Evolutionary conservation across 2,113 vertebrate species (phyloP).

Genomic region (Asarcornis scutulata): DNA sequence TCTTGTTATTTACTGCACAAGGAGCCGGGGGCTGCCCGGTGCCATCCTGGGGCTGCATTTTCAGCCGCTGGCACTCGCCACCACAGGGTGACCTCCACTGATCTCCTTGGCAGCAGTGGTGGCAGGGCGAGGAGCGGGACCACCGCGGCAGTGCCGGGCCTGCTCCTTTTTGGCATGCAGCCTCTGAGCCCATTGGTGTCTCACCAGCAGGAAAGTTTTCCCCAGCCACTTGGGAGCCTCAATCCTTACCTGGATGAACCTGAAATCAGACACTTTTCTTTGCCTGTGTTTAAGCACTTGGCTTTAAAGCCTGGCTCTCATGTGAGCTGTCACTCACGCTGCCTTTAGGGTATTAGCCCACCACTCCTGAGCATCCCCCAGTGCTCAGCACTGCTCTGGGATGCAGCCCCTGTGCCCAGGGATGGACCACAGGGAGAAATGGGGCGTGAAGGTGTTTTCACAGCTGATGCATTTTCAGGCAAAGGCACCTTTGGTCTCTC

Average conservation of each 20-base stretch:
- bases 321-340: neutral
- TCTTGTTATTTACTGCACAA: neutral
- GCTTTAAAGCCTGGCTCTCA: neutral
- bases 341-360: neutral
- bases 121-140: accelerated
- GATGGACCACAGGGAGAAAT: accelerated
- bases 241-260: neutral
- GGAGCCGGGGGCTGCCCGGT: neutral
- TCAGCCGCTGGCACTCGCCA: accelerated
- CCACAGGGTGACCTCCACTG: too few relatives aligned
- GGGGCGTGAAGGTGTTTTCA: neutral
- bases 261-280: neutral
- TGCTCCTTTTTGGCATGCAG: neutral
- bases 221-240: neutral
- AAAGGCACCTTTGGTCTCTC: neutral
- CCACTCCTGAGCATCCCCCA: neutral
- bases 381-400: neutral
- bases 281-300: neutral
- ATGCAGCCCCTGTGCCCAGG: accelerated
- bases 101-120: neutral
- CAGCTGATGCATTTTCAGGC: accelerated
- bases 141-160: accelerated
- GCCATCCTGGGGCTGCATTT: neutral
- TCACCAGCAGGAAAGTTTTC: neutral
- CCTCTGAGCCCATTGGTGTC: neutral